A percentile compares a stretch with the other conserved stretches of the same genome.
These are phyloP conservation scores for Phortica okadai DNA, from an alignment of 2,888 invertebrate genomes.

Conservation along the genomic window DNA sequence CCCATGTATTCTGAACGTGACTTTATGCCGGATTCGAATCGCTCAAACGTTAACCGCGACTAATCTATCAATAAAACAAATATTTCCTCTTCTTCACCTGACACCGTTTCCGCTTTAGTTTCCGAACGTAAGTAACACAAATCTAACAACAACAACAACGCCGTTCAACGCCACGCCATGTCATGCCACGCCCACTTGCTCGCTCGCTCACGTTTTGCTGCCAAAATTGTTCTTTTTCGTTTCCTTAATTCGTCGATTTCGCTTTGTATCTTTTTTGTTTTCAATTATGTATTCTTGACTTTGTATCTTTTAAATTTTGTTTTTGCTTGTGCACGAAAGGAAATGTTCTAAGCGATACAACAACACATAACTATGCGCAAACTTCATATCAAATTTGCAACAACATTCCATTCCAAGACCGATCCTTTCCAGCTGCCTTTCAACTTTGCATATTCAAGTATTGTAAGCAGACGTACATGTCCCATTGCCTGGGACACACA, in stretches of 20 bases:
- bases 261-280: neutral
- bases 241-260: no score
- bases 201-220: constrained; percentile 17
- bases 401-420: neutral
- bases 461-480: no score
- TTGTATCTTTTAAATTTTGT: neutral
- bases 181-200: constrained; percentile 11
- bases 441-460: no score
- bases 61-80: neutral
- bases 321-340: constrained; percentile 5
- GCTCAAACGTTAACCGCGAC: neutral
- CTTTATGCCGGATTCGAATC: constrained; percentile 3
- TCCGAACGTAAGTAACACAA: constrained; percentile 64
- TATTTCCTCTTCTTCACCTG: constrained; percentile 49
- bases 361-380: neutral
- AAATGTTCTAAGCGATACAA: neutral
- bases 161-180: constrained; percentile 35
- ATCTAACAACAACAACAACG: constrained; percentile 35
- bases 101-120: constrained; percentile 63
- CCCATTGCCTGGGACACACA: neutral
- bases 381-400: neutral
- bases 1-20: constrained; percentile 13
- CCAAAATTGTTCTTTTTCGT: neutral
- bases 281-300: neutral
- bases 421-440: neutral